Conservation (phyloP, 2,888 invertebrate genomes). For the Cheilosia impressa region DNA sequence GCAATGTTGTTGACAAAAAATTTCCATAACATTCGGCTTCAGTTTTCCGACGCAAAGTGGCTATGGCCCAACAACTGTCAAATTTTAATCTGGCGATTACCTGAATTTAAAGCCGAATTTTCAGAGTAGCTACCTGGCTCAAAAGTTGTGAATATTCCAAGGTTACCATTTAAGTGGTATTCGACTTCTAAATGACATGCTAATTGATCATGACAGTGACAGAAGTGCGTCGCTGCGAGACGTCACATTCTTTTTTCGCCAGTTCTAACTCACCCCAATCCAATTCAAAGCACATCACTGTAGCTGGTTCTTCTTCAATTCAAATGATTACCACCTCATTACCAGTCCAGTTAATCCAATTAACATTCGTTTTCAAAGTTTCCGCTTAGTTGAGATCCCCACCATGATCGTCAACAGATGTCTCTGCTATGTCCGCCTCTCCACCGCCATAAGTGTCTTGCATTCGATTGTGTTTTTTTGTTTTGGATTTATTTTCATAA, state of each 20-base stretch:
- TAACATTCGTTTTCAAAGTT: conserved; percentile 50
- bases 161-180: too few species aligned
- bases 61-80: background rate
- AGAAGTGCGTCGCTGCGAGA: background rate
- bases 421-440: conserved; percentile 11
- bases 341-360: conserved; percentile 49
- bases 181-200: background rate
- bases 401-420: conserved; percentile 52
- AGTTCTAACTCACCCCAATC: too few species aligned
- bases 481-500: conserved; percentile 20
- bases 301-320: background rate
- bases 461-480: background rate
- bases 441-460: background rate
- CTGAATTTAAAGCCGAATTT: background rate
- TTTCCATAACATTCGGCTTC: conserved; percentile 1
- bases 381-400: conserved; percentile 9
- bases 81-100: background rate
- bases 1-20: conserved; percentile 26
- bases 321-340: conserved; percentile 28
- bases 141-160: too few species aligned
- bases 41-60: background rate
- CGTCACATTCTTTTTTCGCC: background rate
- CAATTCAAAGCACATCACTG: too few species aligned
- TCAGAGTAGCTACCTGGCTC: too few species aligned
- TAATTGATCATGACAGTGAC: background rate